Conservation (phyloP, 2,797 vertebrate species). For the Dryobates pubescens region DNA sequence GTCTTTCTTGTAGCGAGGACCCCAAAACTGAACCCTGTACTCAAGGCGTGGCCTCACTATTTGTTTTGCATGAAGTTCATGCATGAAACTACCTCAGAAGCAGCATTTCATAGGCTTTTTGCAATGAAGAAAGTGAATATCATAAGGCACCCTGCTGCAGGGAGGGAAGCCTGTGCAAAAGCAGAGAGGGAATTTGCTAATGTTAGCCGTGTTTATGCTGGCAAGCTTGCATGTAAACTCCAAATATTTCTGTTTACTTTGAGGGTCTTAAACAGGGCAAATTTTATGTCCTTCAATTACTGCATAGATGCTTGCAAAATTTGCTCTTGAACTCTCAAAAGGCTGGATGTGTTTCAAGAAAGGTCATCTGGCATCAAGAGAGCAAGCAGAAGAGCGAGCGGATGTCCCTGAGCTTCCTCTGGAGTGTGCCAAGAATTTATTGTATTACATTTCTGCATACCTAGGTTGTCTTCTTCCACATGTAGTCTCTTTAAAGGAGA, state of each 20-base stretch:
- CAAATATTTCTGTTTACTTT: conserved; percentile 25
- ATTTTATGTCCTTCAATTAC: background rate
- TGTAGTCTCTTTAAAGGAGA: background rate
- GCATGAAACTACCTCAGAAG: background rate
- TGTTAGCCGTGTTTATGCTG: background rate
- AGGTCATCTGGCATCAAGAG: background rate
- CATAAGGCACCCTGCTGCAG: background rate
- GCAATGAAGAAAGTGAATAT: background rate
- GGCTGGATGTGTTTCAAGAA: background rate
- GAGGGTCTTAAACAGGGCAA: background rate
- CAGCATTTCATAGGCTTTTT: background rate
- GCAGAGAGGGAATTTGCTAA: background rate
- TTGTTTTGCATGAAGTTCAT: background rate
- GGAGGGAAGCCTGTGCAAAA: background rate
- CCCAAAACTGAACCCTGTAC: no score
- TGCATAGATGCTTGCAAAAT: background rate
- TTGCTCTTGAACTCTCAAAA: background rate
- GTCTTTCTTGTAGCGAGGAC: no score
- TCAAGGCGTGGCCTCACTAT: no score
- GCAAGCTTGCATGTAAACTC: background rate
- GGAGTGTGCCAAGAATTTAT: background rate
- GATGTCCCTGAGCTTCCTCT: background rate
- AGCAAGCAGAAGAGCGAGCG: background rate
- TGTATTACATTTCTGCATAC: background rate
- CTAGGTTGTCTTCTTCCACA: background rate